Base-by-base conservation (phyloP, 2,113 vertebrate species). In the Tachuris rubrigastra region DNA sequence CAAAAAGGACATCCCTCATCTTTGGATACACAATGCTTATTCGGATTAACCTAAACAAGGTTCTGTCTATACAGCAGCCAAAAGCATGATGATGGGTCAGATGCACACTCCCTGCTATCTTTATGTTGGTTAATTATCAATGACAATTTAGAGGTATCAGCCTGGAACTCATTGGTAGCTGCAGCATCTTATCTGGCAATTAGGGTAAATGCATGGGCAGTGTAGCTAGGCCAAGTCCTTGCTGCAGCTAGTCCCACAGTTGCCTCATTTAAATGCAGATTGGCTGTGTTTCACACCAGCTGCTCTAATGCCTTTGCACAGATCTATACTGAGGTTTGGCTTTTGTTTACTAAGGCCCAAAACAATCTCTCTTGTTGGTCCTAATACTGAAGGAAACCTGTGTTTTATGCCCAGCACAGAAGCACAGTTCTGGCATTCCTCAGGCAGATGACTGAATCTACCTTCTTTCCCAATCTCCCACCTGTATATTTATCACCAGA, bases 11-110 rank as follows among this genome's bases (percentile, higher is more conserved):
- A 78, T 60, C 27, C 18, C 5, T 63, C 33, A 33, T 56, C 22
- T 89, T 79, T 42, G 39, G 39, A 33, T 50, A 62, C 2, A 39
- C 16, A n/a, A 3, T 19, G 27, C 35, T 74, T 85, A 14, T 27
- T 72, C 0, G 0, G 41, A 27, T 39, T 82, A 50, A 42, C 33
- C 18, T 42, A 50, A 79, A 21, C 33, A 31, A 89, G 12, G 0
- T 65, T 78, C 17, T 3, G 8, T 15, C 18, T 53, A 2, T 24
- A 5, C 44, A 39, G 73, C 3, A 11, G 42, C 39, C 67, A 65
- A 42, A 91, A 75, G 44, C 1, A 0, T 21, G 33, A 33, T 7
- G 1, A 0, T 9, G 27, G 56, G 18, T 55, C 21, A 78, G 30
- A 42, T 9, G 13, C 16, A 23, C 10, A 6, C 24, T 62, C 30